phyloP scores from a whole-genome alignment of 2,113 vertebrate genomes.

The Mesembrinibis cayennensis region DNA sequence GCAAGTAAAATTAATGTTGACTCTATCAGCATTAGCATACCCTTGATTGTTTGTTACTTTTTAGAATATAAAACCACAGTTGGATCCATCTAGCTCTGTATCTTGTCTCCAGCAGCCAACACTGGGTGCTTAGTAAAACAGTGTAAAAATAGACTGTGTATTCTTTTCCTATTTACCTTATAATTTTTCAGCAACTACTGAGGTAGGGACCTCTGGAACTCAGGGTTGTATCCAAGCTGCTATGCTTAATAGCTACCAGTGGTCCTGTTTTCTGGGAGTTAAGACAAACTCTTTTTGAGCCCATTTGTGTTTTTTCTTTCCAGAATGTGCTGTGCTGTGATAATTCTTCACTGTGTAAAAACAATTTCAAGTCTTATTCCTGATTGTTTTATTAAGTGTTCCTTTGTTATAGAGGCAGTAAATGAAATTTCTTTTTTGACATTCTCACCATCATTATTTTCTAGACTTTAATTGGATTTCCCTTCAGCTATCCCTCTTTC shows the following conservation, averaged over 20 bases:
- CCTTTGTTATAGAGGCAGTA: not conserved
- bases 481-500: not conserved
- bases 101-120: not conserved
- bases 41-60: not conserved
- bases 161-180: not conserved
- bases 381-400: not conserved
- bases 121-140: not conserved
- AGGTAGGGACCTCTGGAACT: not conserved
- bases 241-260: not conserved
- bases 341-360: not conserved
- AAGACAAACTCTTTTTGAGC: not conserved
- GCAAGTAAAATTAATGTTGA: constrained; percentile 1
- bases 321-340: not conserved
- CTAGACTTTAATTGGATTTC: not conserved
- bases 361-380: not conserved
- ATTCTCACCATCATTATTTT: not conserved
- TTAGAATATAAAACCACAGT: not conserved
- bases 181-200: not conserved
- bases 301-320: not conserved
- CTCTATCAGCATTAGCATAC: not conserved
- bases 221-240: not conserved
- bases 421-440: not conserved
- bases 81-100: not conserved
- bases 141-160: not conserved
- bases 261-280: not conserved